Evolutionary conservation across 1,140 invertebrate genomes (phyloP), one percentile per base, ranked within the genome.

Genomic region (Drosophila truncata): DNA sequence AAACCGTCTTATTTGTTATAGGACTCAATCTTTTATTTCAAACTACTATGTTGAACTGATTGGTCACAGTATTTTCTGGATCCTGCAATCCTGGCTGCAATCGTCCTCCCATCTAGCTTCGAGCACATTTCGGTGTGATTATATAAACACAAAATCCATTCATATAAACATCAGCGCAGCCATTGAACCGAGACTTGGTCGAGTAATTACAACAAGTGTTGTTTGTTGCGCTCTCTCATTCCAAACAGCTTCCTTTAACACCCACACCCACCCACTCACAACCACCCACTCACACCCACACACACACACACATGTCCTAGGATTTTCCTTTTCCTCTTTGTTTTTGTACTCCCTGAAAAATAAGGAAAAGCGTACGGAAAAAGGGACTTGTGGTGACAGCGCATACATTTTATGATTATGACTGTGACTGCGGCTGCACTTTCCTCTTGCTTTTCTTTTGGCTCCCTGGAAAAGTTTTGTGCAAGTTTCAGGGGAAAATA

Each of bases 341-440:
- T 31, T 66, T 81, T 57, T 59, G 57, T 29, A 20, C 16, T 35
- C 8, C 31, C 20, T 54, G 50, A 16, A 35, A 23, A 23, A 31
- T 23, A 16, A 62, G 23, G 31, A 41, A 62, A 29, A 49, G 39
- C 27, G 18, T 39, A 10, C 16, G 39, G 41, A 42, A 37, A 33
- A 37, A 33, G 42, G 37, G 44, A 57, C n/a, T 47, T 50, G 72
- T 67, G 75, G 62, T 71, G 82, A 87, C 83, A 79, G 79, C 70
- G 82, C 62, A 79, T 78, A 87, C 84, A 90, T 90, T 90, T 90
- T 90, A 88, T 90, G 85, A 90, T 90, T 88, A 88, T 88, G 85
- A 61, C 62, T 49, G 27, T 78, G 77, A 81, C 81, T 90, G 74
- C 46, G 31, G 62, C 63, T 73, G 63, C 62, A 59, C 31, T 62